Base-by-base conservation (phyloP, 1,140 invertebrate genomes). In the Maniola jurtina region DNA sequence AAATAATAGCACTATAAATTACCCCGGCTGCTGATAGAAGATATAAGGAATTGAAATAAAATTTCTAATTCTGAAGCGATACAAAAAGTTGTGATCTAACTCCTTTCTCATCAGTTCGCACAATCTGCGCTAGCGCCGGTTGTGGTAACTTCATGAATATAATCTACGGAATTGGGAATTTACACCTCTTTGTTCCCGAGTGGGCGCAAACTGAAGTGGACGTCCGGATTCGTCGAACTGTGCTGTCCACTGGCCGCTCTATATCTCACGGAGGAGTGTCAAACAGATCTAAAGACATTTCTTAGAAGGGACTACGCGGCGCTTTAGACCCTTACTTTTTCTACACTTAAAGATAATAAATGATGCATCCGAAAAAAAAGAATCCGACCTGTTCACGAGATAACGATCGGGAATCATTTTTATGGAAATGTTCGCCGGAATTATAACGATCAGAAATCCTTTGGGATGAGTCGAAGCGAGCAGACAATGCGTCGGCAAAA, bases 351-450 rank as follows among this genome's bases (percentile, higher is more conserved):
- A 89, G 81, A 90, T 90, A 90, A 90, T 88, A 90, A 90, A 90
- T 88, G 88, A 90, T 86, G 83, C 81, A 76, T 77, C 80, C 76
- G 69, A 73, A 76, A 85, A 45, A 86, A 86, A 88, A 85, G 74
- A 82, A 82, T 84, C 83, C 83, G 85, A 90, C 88, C 88, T 90
- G 86, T 87, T 89, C 85, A 80, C 68, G 71, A 86, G 88, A 90
- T 90, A 90, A 88, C 80, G 80, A 90, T 90, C 88, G 63, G 77
- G 80, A 85, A 88, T 86, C 74, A 90, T 89, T 90, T 90, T 90
- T 90, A 90, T 90, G 86, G 86, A 87, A 90, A 90, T 88, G 77
- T 77, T 85, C 79, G 63, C 79, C 81, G 84, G 83, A 86, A 90
- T 89, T 84, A 87, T 90, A 88, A 87, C 74, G 79, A 86, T 84